Evolutionary conservation across 2,888 invertebrate species (phyloP).

Genomic region (Nomada fucata): DNA sequence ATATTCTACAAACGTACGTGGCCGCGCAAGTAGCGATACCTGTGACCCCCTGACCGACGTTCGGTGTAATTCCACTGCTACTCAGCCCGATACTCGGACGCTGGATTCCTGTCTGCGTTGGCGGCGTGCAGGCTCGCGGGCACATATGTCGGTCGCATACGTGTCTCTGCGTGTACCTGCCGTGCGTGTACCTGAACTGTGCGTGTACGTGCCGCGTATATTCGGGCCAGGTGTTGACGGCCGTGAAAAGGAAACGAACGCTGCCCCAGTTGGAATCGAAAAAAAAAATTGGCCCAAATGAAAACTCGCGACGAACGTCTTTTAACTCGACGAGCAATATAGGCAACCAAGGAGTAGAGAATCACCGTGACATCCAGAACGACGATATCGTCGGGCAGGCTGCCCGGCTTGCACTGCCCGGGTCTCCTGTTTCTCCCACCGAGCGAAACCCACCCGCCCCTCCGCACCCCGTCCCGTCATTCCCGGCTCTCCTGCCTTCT

Average conservation of each 20-base stretch:
- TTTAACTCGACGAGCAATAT: background rate
- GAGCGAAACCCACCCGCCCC: slow-evolving; percentile 63
- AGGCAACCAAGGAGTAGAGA: slow-evolving; percentile 27
- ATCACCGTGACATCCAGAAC: slow-evolving; percentile 60
- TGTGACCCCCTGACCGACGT: background rate
- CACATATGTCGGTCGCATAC: background rate
- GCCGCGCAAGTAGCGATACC: slow-evolving; percentile 14
- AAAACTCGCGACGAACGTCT: slow-evolving; percentile 19
- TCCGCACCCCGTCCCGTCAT: slow-evolving; percentile 60
- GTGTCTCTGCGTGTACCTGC: background rate
- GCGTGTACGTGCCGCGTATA: background rate
- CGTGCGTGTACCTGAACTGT: background rate
- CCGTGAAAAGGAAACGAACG: slow-evolving; percentile 11
- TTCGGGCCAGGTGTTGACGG: background rate
- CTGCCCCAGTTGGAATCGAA: slow-evolving; percentile 4
- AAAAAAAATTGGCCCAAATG: slow-evolving; percentile 3
- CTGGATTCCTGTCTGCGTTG: background rate
- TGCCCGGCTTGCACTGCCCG: slow-evolving; percentile 84
- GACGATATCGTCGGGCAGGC: slow-evolving; percentile 80
- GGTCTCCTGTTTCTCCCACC: slow-evolving; percentile 82
- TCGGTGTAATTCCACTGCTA: background rate
- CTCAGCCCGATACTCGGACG: background rate
- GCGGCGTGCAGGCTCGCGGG: background rate
- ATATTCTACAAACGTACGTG: slow-evolving; percentile 28
- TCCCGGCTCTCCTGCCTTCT: slow-evolving; percentile 38